Base-by-base conservation (phyloP, 2,888 invertebrate species). In the Platycheirus albimanus region DNA sequence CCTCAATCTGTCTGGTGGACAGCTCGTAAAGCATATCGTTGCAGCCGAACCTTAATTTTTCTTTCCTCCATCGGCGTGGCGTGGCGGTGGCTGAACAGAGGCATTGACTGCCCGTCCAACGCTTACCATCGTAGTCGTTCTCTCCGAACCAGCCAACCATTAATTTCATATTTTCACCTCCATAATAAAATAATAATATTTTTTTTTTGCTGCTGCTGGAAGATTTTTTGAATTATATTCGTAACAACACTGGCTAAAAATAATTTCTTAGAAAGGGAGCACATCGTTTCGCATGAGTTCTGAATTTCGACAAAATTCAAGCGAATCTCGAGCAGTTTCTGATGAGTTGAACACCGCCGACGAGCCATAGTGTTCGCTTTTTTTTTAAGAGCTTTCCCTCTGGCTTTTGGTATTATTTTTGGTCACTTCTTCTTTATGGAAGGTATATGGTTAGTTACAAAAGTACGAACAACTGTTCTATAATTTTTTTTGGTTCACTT, bases 261-360 rank as follows among this genome's bases (percentile, higher is more conserved):
- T 38, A 52, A 83, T 83, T 83, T 78, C 78, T 78, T 51, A 78
- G 78, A 83, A 83, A 78, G 33, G 67, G 43, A 77, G 67, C 66
- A 79, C 69, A 64, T 61, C 81, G 83, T 83, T 83, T 83, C 83
- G 83, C 83, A 78, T 83, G 83, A 83, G 83, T 78, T 78, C 83
- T 83, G 78, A 30, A 78, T 83, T 83, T 74, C 72, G 69, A 58
- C 45, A 58, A 61, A 79, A 67, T 74, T 74, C 72, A 20, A 72
- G 67, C 77, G 77, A 77, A 77, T 69, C 72, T 69, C 56, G 49
- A 56, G 36, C 41, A 19, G 43, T 28, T 10, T 6, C n/a, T 13
- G 17, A 11, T 56, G 13, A 41, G 58, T 43, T 17, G 24, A 7
- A 28, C 15, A 20, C 41, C n/a, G n/a, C n/a, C n/a, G 6, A 47